Evolutionary conservation across 2,888 invertebrate species (phyloP), one percentile per base, ranked within the genome.

Genomic region (Drosophila neotestacea): DNA sequence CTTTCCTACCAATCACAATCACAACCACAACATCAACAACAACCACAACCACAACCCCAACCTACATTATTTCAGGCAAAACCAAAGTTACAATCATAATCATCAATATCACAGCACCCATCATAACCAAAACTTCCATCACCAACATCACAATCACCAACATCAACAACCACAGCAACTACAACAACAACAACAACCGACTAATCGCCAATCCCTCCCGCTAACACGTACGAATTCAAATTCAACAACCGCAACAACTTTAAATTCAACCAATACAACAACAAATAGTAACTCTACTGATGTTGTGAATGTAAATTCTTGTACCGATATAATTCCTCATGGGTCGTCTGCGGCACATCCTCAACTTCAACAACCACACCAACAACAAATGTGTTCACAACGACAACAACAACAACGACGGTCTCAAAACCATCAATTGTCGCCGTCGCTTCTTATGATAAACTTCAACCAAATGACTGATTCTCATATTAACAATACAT

Each of bases 291-390:
- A 90, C 88, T 84, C 86, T 91, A 91, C 92, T 92, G 91, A 91
- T 91, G 92, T 90, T 92, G 91, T 92, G 91, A 91, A 91, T 92
- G 89, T 92, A 90, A 92, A 91, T 91, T 91, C 92, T 92, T 92
- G 90, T 92, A 92, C 91, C 88, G 92, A 91, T 88, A 89, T 91
- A 90, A 92, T 92, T 92, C 88, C 91, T 88, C 88, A 90, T 84
- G 85, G 84, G 77, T 86, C 86, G 50, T 60, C 84, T 63, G 70
- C 70, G 56, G 77, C 69, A 68, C 71, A 71, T 60, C 73, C 41
- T 65, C 77, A 63, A 65, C 79, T 58, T 52, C 74, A 69, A 59
- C 78, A 70, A 61, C 79, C 51, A 66, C 71, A 67, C 54, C 76
- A 59, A 71, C 81, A 70, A 77, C 78, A 72, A 66, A 56, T 78